Conservation (phyloP, 2,888 invertebrate species). For the Ptilodon capucinus region DNA sequence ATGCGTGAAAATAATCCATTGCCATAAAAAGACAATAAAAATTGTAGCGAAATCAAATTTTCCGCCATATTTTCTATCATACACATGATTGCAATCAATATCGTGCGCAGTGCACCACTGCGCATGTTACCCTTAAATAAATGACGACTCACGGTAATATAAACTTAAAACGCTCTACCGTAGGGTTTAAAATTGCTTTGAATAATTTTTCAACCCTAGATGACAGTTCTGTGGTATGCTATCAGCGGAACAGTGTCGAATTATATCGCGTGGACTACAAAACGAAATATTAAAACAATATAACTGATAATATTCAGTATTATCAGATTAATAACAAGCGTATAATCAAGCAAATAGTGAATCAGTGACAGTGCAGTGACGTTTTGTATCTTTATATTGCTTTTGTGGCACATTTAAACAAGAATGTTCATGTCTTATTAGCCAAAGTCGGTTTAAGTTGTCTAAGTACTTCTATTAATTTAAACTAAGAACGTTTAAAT, state of each 20-base stretch:
- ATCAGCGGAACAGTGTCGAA: slow-evolving; percentile 63
- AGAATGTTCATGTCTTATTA: not conserved
- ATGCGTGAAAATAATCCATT: not conserved
- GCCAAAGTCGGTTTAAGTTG: not conserved
- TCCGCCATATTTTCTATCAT: slow-evolving; percentile 69
- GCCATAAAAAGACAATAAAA: slow-evolving; percentile 21
- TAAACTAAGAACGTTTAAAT: too few species aligned
- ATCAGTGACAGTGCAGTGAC: slow-evolving; percentile 22
- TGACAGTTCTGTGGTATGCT: slow-evolving; percentile 62
- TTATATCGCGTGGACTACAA: slow-evolving; percentile 26
- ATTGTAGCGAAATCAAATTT: slow-evolving; percentile 51
- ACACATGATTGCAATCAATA: slow-evolving; percentile 78
- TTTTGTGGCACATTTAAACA: slow-evolving; percentile 3
- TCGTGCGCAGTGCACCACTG: slow-evolving; percentile 76
- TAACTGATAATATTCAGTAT: slow-evolving; percentile 3
- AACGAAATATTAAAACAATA: slow-evolving; percentile 26
- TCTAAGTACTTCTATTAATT: not conserved
- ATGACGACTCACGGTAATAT: slow-evolving; percentile 20
- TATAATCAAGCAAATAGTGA: slow-evolving; percentile 12
- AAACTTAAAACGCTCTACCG: slow-evolving; percentile 7
- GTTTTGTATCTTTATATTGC: slow-evolving; percentile 8
- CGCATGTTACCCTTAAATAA: slow-evolving; percentile 67
- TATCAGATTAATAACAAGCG: slow-evolving; percentile 21
- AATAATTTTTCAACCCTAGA: slow-evolving; percentile 40
- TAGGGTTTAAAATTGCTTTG: slow-evolving; percentile 24